Conservation (phyloP, 2,888 invertebrate species). For the Nephrotoma flavescens region DNA sequence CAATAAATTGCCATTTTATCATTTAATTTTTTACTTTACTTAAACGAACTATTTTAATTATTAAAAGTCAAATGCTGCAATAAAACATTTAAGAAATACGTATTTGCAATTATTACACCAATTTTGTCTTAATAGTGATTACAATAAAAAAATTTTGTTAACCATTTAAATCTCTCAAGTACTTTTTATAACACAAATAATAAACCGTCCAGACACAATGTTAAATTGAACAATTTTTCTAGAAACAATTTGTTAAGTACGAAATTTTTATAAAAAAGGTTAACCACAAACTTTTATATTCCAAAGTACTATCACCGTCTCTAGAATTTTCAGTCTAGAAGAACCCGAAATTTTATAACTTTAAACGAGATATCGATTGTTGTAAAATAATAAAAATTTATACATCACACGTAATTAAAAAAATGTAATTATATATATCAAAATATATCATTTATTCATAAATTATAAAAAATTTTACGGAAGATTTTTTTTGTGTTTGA, state of each 20-base stretch:
- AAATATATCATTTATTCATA: not conserved
- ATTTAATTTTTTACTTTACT: slow-evolving; percentile 6
- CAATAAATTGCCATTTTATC: slow-evolving; percentile 39
- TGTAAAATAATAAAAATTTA: not conserved
- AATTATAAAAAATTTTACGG: not conserved
- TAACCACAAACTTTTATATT: not conserved
- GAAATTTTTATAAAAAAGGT: not conserved
- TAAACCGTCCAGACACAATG: not conserved
- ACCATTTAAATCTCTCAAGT: too few species aligned
- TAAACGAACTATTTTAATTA: not conserved
- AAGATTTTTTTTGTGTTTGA: not conserved
- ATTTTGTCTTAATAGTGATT: not conserved
- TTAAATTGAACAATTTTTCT: not conserved
- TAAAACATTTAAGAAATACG: not conserved
- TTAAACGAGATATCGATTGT: not conserved
- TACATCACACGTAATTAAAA: not conserved
- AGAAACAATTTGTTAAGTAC: not conserved
- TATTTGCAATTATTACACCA: not conserved
- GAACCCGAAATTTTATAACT: not conserved
- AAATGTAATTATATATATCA: not conserved
- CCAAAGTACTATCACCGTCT: not conserved
- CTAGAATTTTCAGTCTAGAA: not conserved
- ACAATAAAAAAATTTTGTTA: too few species aligned
- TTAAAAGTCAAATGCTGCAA: not conserved
- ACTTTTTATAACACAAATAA: too few species aligned